These are phyloP conservation scores for Watersipora subatra DNA, from an alignment of 1,140 invertebrate genomes.

Conservation along the genomic window DNA sequence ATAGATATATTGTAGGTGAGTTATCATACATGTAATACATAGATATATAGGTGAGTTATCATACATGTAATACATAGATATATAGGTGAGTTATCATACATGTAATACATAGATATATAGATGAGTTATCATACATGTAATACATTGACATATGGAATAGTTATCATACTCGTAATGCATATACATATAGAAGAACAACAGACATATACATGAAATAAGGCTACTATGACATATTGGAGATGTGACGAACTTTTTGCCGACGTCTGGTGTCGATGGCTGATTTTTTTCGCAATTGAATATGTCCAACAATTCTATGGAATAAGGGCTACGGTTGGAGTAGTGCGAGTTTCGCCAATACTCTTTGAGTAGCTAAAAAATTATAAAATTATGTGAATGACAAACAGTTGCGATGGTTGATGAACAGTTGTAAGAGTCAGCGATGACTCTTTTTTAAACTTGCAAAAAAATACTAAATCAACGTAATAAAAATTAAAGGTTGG, in stretches of 20 bases:
- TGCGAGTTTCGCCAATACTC: constrained; percentile 32
- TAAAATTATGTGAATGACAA: too few species aligned
- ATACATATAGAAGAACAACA: not conserved
- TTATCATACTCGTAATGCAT: not conserved
- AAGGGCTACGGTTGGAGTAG: constrained; percentile 33
- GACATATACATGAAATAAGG: not conserved
- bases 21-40: not conserved
- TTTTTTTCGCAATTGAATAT: constrained; percentile 29
- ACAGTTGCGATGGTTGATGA: too few species aligned
- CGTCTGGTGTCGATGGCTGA: constrained; percentile 20
- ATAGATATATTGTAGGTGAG: too few species aligned
- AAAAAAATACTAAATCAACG: too few species aligned
- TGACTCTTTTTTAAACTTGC: too few species aligned
- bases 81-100: too few species aligned
- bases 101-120: not conserved
- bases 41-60: not conserved
- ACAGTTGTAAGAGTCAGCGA: too few species aligned
- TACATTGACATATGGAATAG: not conserved
- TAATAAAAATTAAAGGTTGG: too few species aligned
- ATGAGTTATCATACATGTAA: not conserved
- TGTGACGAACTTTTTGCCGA: constrained; percentile 35
- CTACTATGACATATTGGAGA: too few species aligned
- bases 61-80: not conserved
- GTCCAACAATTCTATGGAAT: constrained; percentile 30
- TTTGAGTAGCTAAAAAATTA: constrained; percentile 21